Conservation (phyloP, 2,888 invertebrate species). For the Tuta absoluta region DNA sequence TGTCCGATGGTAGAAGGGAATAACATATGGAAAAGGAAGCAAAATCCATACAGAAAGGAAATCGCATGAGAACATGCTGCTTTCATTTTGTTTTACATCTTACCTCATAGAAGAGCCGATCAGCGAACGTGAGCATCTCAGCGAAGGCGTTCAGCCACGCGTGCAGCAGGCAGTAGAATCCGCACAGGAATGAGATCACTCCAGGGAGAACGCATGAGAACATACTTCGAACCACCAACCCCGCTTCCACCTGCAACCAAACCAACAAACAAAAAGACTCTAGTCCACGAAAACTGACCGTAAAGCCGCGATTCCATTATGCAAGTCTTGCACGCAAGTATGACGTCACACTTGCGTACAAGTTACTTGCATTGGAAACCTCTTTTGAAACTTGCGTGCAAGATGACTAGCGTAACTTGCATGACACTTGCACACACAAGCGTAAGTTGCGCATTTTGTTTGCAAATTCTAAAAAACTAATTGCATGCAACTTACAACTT, state of each 20-base stretch:
- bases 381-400: no score
- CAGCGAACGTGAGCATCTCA: slow-evolving; percentile 93
- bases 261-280: background rate
- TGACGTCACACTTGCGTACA: no score
- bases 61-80: background rate
- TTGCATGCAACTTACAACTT: no score
- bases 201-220: slow-evolving; percentile 89
- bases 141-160: slow-evolving; percentile 95
- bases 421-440: no score
- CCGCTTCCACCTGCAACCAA: slow-evolving; percentile 62
- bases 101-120: slow-evolving; percentile 84
- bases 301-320: no score
- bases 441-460: no score
- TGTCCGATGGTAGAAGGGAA: no score
- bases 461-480: no score
- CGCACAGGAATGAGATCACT: slow-evolving; percentile 85
- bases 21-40: background rate
- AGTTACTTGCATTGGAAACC: no score
- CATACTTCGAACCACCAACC: slow-evolving; percentile 79
- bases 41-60: background rate
- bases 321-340: no score
- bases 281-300: background rate
- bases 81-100: slow-evolving; percentile 12
- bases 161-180: slow-evolving; percentile 94
- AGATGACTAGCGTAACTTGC: no score